Conservation (phyloP, 2,888 invertebrate species). For the Phaonia tiefii region DNA sequence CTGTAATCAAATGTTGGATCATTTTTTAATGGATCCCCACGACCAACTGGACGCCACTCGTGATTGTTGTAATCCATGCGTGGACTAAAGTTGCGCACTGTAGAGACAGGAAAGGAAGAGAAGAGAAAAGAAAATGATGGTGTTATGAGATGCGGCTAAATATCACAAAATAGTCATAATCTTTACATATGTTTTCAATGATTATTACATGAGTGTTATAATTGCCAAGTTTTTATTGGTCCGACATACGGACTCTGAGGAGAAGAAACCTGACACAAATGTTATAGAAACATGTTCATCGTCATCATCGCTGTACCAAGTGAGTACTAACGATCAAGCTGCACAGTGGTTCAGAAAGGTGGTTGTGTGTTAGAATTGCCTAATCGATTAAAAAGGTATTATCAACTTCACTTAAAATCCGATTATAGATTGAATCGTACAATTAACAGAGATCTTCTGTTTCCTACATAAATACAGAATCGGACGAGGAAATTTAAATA, state of each 20-base stretch:
- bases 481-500: too few species aligned
- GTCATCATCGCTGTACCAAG: too few species aligned
- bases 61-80: constrained; percentile 90
- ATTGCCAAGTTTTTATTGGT: not conserved
- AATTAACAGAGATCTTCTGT: too few species aligned
- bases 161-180: constrained; percentile 25
- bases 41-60: constrained; percentile 91
- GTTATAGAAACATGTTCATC: too few species aligned
- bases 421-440: too few species aligned
- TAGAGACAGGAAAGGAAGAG: constrained; percentile 46
- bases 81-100: constrained; percentile 83
- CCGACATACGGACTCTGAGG: not conserved
- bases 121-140: constrained; percentile 24
- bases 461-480: too few species aligned
- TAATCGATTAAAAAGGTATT: too few species aligned
- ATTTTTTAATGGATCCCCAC: constrained; percentile 90
- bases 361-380: too few species aligned
- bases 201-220: constrained; percentile 66
- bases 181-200: constrained; percentile 53
- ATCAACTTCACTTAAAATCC: too few species aligned
- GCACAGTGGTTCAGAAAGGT: too few species aligned
- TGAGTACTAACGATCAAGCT: too few species aligned
- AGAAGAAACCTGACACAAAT: too few species aligned
- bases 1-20: constrained; percentile 93
- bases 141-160: constrained; percentile 48